phyloP scores from a whole-genome alignment of 1,140 invertebrate genomes.

The Saccostrea glomerata region DNA sequence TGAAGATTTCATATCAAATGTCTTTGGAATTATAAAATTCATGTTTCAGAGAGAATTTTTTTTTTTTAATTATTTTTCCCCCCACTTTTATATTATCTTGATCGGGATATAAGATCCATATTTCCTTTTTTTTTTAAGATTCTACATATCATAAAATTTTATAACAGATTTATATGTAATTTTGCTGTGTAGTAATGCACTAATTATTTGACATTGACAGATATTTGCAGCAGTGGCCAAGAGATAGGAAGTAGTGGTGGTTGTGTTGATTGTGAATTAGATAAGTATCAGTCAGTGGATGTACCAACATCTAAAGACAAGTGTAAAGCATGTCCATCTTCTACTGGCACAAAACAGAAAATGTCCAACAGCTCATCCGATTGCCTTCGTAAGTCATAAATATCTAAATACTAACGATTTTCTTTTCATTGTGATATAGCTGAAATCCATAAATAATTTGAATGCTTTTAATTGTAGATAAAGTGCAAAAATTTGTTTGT shows the following conservation, averaged over 20 bases:
- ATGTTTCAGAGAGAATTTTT: too few species aligned
- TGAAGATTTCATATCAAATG: too few species aligned
- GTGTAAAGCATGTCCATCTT: conserved; percentile 35
- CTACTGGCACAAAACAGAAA: conserved; percentile 37
- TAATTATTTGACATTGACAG: conserved; percentile 37
- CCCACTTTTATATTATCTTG: too few species aligned
- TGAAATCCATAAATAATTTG: background rate
- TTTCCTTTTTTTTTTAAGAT: too few species aligned
- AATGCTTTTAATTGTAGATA: background rate
- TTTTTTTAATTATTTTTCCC: too few species aligned
- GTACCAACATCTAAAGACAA: conserved; percentile 31
- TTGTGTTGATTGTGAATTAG: conserved; percentile 52
- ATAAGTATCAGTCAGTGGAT: conserved; percentile 51
- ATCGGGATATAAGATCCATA: too few species aligned
- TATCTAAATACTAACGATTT: background rate
- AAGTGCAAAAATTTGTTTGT: background rate
- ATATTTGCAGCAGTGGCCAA: conserved; percentile 45
- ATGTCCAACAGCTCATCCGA: background rate
- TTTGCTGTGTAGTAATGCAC: background rate
- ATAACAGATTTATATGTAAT: too few species aligned
- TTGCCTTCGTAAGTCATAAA: conserved; percentile 31
- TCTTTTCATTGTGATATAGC: too few species aligned
- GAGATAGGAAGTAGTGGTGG: background rate
- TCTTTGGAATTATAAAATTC: too few species aligned
- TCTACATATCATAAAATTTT: too few species aligned